Evolutionary conservation across 2,113 vertebrate species (phyloP).

Genomic region (Phainopepla nitens): DNA sequence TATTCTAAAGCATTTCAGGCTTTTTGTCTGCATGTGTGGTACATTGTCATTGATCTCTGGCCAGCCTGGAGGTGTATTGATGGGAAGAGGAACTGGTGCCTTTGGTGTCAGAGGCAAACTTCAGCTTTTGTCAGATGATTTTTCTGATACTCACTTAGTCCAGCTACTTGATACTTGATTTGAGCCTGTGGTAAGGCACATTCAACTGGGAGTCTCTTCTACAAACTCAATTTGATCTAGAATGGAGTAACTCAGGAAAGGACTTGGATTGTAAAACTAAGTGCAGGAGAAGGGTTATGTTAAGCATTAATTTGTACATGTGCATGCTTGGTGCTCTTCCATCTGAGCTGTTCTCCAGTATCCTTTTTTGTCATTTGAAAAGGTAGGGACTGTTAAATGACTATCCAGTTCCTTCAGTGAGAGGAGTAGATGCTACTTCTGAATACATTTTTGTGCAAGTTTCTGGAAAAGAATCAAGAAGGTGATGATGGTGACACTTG

Average conservation of each 20-base stretch:
- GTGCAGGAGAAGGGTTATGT: not conserved
- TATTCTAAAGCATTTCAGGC: not conserved
- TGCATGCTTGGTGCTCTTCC: not conserved
- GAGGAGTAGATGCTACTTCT: not conserved
- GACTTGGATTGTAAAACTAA: not conserved
- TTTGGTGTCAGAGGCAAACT: not conserved
- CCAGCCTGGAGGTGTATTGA: not conserved
- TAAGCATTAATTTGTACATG: not conserved
- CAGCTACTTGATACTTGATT: not conserved
- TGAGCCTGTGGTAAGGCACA: not conserved
- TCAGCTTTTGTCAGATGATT: not conserved
- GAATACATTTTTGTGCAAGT: not conserved
- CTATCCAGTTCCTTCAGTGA: not conserved
- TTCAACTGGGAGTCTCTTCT: not conserved
- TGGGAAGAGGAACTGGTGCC: not conserved
- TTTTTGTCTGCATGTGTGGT: not conserved
- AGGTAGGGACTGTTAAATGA: not conserved
- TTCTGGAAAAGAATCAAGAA: not conserved
- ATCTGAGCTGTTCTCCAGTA: not conserved
- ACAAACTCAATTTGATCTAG: fast-evolving
- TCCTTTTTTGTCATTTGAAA: not conserved
- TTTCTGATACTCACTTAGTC: not conserved
- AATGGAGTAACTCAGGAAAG: not conserved
- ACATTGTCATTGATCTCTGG: not conserved
- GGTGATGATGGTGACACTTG: fast-evolving